phyloP scores from a whole-genome alignment of 2,797 vertebrate species.

The Psittacula echo region DNA sequence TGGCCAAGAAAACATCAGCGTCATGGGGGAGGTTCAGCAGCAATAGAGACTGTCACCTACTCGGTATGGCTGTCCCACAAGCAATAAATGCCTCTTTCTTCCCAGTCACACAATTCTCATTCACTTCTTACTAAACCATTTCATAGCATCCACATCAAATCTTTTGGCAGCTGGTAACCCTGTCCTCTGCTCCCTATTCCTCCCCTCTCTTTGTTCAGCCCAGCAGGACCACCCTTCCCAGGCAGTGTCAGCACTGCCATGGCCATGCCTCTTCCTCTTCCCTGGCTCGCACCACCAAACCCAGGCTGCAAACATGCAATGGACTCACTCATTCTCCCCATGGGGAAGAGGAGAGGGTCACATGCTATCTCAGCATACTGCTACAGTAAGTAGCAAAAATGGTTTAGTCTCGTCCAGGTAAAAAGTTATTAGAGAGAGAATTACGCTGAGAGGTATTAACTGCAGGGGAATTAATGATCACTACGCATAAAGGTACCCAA shows the following conservation, averaged over 20 bases:
- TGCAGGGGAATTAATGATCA: not conserved
- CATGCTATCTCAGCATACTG: not conserved
- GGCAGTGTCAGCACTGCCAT: not conserved
- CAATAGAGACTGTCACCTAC: constrained; percentile 9
- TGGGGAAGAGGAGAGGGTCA: not conserved
- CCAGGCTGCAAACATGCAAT: not conserved
- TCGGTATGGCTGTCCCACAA: not conserved
- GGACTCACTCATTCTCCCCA: not conserved
- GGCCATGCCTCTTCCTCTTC: not conserved
- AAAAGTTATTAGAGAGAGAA: not conserved
- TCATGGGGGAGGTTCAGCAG: not conserved
- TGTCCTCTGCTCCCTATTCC: not conserved
- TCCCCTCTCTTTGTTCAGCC: constrained; percentile 42
- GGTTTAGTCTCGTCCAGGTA: not conserved
- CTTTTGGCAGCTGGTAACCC: constrained; percentile 44
- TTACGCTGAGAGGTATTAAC: not conserved
- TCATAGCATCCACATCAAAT: constrained; percentile 69
- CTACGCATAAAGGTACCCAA: not conserved
- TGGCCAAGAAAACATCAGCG: not conserved
- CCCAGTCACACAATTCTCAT: constrained; percentile 27
- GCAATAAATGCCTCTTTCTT: constrained; percentile 47
- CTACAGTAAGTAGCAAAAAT: not conserved
- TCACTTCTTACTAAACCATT: constrained; percentile 69
- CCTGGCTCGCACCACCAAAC: not conserved
- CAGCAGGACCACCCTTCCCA: not conserved